Conservation (phyloP, 2,888 invertebrate species). For the Fragum whitleyi region DNA sequence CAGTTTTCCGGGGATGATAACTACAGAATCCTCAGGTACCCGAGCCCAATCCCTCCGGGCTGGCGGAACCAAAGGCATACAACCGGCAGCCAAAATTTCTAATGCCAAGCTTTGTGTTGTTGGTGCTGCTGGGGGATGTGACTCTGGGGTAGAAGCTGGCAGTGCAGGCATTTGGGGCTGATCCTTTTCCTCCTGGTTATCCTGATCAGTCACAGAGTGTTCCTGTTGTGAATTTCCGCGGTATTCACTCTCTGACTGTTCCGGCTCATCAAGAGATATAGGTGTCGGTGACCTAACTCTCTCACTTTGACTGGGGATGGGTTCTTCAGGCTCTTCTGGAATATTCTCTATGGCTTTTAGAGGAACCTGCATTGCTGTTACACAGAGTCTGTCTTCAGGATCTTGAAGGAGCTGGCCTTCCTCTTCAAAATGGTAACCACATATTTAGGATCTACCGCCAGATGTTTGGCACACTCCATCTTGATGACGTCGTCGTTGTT, state of each 20-base stretch:
- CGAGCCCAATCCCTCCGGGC: conserved; percentile 1
- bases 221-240: too few species aligned
- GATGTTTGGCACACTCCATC: not conserved
- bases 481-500: not conserved
- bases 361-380: not conserved
- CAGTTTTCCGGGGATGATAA: not conserved
- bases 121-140: not conserved
- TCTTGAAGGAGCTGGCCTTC: not conserved
- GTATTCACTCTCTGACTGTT: too few species aligned
- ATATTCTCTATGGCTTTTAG: too few species aligned
- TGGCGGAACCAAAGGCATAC: conserved; percentile 2
- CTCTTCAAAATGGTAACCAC: not conserved
- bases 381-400: not conserved
- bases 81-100: not conserved
- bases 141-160: too few species aligned
- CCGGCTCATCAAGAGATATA: too few species aligned
- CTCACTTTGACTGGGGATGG: not conserved
- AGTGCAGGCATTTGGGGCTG: too few species aligned
- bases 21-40: conserved; percentile 7
- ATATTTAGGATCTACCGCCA: not conserved
- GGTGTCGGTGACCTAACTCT: not conserved
- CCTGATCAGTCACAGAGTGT: too few species aligned
- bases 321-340: too few species aligned
- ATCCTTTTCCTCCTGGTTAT: too few species aligned
- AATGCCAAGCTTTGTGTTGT: conserved; percentile 3